Base-by-base conservation (phyloP, 2,888 invertebrate species). In the Cataglyphis cursor region DNA sequence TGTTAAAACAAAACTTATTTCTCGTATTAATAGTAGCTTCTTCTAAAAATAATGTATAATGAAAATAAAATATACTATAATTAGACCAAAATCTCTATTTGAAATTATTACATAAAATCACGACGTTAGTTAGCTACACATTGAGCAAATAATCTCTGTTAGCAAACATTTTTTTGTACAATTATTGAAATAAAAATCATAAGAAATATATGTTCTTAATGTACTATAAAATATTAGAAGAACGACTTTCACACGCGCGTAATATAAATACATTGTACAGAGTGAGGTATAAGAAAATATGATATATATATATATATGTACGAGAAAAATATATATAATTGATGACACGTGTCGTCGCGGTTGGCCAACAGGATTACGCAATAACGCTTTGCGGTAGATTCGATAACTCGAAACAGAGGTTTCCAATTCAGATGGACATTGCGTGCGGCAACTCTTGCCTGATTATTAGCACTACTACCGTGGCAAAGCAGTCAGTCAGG, bases 401-500 rank as follows among this genome's bases (percentile, higher is more conserved):
- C 72, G 44, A 59, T 59, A 70, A 70, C 44, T 59, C 21, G 72
- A n/a, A 70, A 68, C 57, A 31, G 57, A 68, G 72, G 18, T 80
- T 80, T 80, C 72, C 78, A 70, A 80, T 80, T 44, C 59, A 44
- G 72, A 70, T 44, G 72, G 78, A 70, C 78, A 70, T 80, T 70
- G 78, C 81, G 82, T 82, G 38, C 44, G 82, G 68, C 59, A 48
- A 68, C 18, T 81, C 54, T 82, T 72, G 80, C 72, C 66, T 61
- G 74, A 86, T 80, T 85, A 85, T 85, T 80, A 85, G 84, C 73
- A 86, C 84, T 82, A 84, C 82, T 65, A 85, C 82, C 70, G 83
- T 78, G 66, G 84, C 75, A 85, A 88, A 90, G 89, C 91, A 91
- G 90, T 91, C 91, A 88, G 89, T 88, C 91, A 88, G 87, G 86